Evolutionary conservation across 1,140 invertebrate species (phyloP), one percentile per base, ranked within the genome.

Genomic region (Stenopsyche tienmushanensis): DNA sequence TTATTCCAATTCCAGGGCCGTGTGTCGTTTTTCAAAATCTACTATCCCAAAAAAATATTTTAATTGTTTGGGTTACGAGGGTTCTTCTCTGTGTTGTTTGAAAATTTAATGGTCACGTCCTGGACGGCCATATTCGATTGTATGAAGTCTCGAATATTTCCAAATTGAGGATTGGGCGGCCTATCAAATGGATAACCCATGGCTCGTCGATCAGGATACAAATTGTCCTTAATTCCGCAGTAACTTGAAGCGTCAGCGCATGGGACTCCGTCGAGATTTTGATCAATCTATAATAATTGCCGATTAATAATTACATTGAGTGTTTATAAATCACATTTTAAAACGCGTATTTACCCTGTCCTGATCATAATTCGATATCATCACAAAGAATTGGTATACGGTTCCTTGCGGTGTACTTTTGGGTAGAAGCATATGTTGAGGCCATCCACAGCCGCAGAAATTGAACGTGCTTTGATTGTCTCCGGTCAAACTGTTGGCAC

Each of bases 401-500:
- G 84, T 83, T 47, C 91, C 92, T 60, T 84, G 83, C 20, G 84
- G 81, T 1, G 78, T 85, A 13, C 92, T 92, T 73, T 86, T 89
- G 0, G 91, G 89, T 42, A 92, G 78, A 1, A 94, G 80, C 86
- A 94, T 88, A 72, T 94, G 90, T 45, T 92, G 86, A 0, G 92
- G 92, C 91, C 91, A 93, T 41, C 92, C 92, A 73, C 91, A 94
- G 24, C 91, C 90, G 76, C 92, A 93, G 82, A 86, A 90, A 73
- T 89, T 88, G 78, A 87, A 89, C 62, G 80, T 75, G 1, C 79
- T 77, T 41, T 83, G 77, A 1, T 80, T 76, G 1, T 78, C 64
- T 1, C 78, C 77, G 0, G 72, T 72, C 1, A 77, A 72, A 44
- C 78, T 72, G 1, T 80, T 80, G 3, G 83, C 78, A 66, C 81